Base-by-base conservation (phyloP, 2,888 invertebrate genomes). In the Agrochola lota region DNA sequence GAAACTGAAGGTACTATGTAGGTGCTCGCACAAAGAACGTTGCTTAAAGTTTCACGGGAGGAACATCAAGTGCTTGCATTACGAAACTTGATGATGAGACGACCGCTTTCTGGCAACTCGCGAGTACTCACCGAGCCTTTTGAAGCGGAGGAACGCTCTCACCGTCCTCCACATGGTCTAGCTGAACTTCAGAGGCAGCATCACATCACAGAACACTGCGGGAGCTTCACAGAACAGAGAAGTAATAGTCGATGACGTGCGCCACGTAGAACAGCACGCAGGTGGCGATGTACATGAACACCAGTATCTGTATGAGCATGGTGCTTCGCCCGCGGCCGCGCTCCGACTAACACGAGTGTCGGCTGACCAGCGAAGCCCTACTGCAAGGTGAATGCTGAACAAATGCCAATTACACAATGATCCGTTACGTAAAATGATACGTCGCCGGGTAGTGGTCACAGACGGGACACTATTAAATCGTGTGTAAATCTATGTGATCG, bases 271-370 rank as follows among this genome's bases (percentile, higher is more conserved):
- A 96, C 69, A 97, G 83, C 26, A 97, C 91, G 86, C 96, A 97
- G 17, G 95, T 95, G 75, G 94, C 96, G 74, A 97, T 96, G 92
- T 97, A 97, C 95, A 97, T 96, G 92, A 97, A 96, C 68, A 97
- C 96, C 30, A 97, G 93, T 66, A 97, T 96, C 86, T 97, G 97
- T 23, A 97, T 95, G 91, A 97, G 92, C 97, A 97, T 97, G 91
- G 87, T 94, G 92, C 76, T 80, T 23, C 72, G 73, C 83, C 67
- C 76, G 77, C 73, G 78, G 82, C 76, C 85, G 71, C 75, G 78
- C 46, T 49, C 64, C 82, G 87, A 92, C 93, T 91, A 91, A 80
- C 88, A 84, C 87, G n/a, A n/a, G 46, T 26, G 40, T 11, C 79
- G n/a, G 52, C 23, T 68, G 67, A 26, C 62, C 72, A 69, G 79